These are phyloP conservation scores for Pipistrellus nathusii DNA, from an alignment of 2,797 vertebrate species.

Conservation along the genomic window DNA sequence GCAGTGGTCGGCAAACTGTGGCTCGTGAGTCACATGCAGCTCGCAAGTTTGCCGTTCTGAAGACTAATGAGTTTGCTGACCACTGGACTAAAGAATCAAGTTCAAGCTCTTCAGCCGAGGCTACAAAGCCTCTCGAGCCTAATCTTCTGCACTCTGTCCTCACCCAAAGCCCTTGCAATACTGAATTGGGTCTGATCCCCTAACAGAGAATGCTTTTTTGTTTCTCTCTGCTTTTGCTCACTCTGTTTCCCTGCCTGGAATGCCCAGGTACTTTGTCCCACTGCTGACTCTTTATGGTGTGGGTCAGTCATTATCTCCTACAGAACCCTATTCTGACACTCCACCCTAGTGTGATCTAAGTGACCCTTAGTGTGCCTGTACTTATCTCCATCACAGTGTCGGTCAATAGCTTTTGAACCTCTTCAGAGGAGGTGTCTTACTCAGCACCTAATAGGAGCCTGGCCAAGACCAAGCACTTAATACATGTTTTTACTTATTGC, in stretches of 20 bases:
- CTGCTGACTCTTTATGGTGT: background rate
- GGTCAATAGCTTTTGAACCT: constrained; percentile 9
- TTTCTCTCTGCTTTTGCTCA: background rate
- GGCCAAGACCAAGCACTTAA: background rate
- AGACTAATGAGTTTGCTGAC: no score
- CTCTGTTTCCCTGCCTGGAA: background rate
- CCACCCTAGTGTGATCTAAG: background rate
- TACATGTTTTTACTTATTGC: background rate
- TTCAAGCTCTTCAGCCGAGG: background rate
- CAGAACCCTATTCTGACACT: background rate
- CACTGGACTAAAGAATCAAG: background rate
- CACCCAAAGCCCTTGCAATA: background rate
- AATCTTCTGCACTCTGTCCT: background rate
- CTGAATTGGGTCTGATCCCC: background rate
- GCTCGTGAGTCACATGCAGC: no score
- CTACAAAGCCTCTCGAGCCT: background rate
- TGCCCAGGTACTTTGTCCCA: background rate
- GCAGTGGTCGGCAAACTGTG: background rate
- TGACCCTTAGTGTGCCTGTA: background rate
- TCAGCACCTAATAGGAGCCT: background rate
- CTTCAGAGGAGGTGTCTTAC: constrained; percentile 11
- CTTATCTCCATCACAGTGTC: background rate
- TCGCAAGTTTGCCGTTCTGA: no score
- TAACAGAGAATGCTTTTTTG: background rate
- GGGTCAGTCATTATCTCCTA: background rate